Evolutionary conservation across 1,140 invertebrate genomes (phyloP).

Genomic region (Charaxes varanes): DNA sequence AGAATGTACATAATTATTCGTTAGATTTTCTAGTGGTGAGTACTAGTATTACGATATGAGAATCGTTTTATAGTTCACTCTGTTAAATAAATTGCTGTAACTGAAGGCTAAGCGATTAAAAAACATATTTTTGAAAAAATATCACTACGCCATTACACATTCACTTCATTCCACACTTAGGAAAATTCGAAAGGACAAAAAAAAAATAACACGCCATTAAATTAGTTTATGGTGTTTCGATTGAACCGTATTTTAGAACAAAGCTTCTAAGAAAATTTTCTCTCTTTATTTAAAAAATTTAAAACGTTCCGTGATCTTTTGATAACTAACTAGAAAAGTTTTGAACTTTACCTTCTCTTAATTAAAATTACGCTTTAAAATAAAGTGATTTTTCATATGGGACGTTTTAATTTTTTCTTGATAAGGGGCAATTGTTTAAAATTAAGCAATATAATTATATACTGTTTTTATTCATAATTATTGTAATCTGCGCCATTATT

Average conservation of each 20-base stretch:
- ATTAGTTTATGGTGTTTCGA: constrained; percentile 1
- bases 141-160: constrained; percentile 23
- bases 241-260: constrained; percentile 3
- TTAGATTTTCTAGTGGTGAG: constrained; percentile 18
- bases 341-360: too few species aligned
- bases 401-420: background rate
- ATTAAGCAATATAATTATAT: constrained; percentile 44
- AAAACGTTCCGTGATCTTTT: background rate
- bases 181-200: constrained; percentile 12
- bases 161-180: constrained; percentile 30
- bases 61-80: constrained; percentile 37
- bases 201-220: constrained; percentile 1
- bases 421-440: constrained; percentile 25
- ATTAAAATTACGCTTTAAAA: too few species aligned
- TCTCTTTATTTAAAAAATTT: background rate
- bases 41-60: constrained; percentile 13
- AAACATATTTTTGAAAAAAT: constrained; percentile 25
- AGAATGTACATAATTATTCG: too few species aligned
- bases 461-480: constrained; percentile 18
- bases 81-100: constrained; percentile 31
- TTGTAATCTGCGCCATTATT: constrained; percentile 2
- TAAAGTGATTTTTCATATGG: background rate
- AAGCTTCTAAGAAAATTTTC: background rate
- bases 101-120: constrained; percentile 17
- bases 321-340: too few species aligned